These are phyloP conservation scores for Eurytoma californica DNA, from an alignment of 2,888 invertebrate species.

Conservation along the genomic window DNA sequence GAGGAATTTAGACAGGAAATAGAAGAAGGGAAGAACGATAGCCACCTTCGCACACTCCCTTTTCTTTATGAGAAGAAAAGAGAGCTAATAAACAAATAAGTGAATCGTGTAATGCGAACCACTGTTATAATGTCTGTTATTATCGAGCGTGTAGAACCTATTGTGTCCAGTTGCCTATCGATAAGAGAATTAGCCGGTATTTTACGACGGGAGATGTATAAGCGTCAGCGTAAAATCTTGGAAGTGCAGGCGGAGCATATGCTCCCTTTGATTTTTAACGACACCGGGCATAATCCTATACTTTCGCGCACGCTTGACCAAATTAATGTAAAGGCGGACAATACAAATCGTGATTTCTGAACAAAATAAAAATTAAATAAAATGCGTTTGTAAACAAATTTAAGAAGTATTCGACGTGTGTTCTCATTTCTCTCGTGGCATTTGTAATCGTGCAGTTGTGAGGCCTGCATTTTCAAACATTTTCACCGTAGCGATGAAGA, in stretches of 20 bases:
- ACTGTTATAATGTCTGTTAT: constrained; percentile 46
- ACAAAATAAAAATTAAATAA: too few species aligned
- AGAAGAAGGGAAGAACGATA: constrained; percentile 20
- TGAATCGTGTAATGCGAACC: too few species aligned
- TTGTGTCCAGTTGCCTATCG: constrained; percentile 50
- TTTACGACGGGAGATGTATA: constrained; percentile 40
- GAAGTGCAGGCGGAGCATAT: constrained; percentile 49
- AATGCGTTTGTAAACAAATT: neutral
- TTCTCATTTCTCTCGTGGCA: constrained; percentile 26
- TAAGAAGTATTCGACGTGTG: neutral
- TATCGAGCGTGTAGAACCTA: constrained; percentile 41
- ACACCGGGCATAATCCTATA: too few species aligned
- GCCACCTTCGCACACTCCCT: constrained; percentile 10
- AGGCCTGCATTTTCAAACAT: constrained; percentile 53
- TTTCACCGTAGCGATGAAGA: constrained; percentile 26
- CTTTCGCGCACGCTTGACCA: too few species aligned
- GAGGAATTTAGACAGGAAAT: constrained; percentile 2
- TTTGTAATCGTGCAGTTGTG: constrained; percentile 5
- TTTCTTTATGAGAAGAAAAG: constrained; percentile 19
- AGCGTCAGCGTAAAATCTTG: constrained; percentile 48
- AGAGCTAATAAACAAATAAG: constrained; percentile 26
- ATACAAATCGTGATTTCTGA: too few species aligned
- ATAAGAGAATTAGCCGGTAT: constrained; percentile 49
- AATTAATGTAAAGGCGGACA: too few species aligned
- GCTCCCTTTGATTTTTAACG: neutral